Conservation (phyloP, 2,113 vertebrate species). For the Ciconia boyciana region DNA sequence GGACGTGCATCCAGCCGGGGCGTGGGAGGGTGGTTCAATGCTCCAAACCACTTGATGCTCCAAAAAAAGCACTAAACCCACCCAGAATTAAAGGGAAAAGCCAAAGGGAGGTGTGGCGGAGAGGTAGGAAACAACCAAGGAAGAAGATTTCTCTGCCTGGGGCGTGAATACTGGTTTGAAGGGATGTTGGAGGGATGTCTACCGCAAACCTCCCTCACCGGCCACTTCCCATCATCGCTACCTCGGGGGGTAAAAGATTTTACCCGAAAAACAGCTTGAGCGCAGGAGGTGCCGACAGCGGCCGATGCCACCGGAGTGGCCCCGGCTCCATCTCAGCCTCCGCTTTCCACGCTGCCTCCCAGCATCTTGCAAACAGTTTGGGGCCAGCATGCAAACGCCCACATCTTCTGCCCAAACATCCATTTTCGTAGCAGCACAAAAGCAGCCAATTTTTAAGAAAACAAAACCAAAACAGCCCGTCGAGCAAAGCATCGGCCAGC, state of each 20-base stretch:
- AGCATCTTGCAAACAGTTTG: neutral
- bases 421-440: neutral
- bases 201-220: neutral
- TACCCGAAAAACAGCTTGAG: neutral
- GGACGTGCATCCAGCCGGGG: rapidly evolving
- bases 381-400: neutral
- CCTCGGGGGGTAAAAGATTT: neutral
- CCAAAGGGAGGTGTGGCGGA: rapidly evolving
- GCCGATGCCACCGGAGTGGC: rapidly evolving
- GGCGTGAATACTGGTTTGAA: neutral
- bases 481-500: neutral
- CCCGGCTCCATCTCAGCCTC: neutral
- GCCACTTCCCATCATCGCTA: neutral
- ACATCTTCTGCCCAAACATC: neutral
- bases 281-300: neutral
- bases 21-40: rapidly evolving
- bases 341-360: neutral
- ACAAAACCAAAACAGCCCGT: neutral
- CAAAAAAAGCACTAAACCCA: neutral
- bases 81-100: neutral
- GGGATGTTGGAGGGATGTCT: neutral
- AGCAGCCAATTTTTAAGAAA: neutral
- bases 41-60: neutral
- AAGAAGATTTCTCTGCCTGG: neutral
- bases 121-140: neutral